phyloP scores from a whole-genome alignment of 1,140 invertebrate species.

The Heliconius hermathena region DNA sequence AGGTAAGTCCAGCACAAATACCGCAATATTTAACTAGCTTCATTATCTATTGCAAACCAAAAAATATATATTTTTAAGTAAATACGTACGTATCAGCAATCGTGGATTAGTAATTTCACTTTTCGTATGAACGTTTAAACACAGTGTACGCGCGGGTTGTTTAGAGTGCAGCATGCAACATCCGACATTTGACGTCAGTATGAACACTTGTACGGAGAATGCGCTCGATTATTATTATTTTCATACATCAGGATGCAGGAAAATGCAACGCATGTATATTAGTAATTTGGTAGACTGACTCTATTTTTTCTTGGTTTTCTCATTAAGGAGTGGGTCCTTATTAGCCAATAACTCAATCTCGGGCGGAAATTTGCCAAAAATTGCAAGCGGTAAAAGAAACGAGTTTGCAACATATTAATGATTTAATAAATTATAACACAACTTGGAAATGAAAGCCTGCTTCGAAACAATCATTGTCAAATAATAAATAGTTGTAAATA shows the following conservation, averaged over 20 bases:
- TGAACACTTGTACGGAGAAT: slow-evolving; percentile 20
- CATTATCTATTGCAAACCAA: slow-evolving; percentile 4
- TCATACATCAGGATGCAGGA: neutral
- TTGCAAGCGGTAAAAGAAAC: no score
- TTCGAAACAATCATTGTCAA: no score
- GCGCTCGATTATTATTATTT: neutral
- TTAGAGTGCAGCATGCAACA: slow-evolving; percentile 22
- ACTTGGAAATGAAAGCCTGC: no score
- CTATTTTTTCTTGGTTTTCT: no score
- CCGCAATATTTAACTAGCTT: neutral
- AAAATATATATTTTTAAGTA: neutral
- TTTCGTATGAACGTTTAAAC: slow-evolving; percentile 10
- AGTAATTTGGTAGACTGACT: no score
- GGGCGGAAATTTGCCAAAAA: no score
- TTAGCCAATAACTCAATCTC: no score
- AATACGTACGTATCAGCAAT: neutral
- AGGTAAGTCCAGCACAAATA: neutral
- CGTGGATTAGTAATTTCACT: neutral
- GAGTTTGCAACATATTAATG: no score
- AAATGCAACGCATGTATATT: no score
- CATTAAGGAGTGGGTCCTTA: no score
- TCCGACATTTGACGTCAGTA: slow-evolving; percentile 38
- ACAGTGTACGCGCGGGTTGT: neutral
- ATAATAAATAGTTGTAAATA: no score
- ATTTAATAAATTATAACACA: no score